Evolutionary conservation across 92 coral and sea anemone species (phyloP), one percentile per base, ranked within the genome.

Genomic region (Ricordea florida): DNA sequence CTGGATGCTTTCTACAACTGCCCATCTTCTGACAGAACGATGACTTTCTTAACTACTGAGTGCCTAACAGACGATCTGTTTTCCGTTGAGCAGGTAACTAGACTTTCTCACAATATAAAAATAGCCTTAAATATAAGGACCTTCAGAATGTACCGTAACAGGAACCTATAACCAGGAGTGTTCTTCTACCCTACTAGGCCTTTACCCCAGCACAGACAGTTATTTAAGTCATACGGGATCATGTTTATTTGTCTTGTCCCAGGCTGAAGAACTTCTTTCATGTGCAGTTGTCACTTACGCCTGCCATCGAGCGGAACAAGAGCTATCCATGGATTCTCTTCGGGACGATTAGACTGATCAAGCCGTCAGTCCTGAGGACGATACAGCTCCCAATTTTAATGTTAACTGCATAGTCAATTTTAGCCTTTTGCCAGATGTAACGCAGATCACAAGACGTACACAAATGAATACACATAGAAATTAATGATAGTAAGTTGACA

Each of bases 201-300:
- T n/a, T n/a, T n/a, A n/a, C n/a, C n/a, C n/a, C n/a, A n/a, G n/a
- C n/a, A 27, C 18, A 37, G 20, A 28, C 8, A 27, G 2, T 6
- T 22, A 1, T 5, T 55, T 8, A 61, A 10, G 2, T 61, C n/a
- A n/a, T n/a, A n/a, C n/a, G n/a, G n/a, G n/a, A n/a, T 24, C 7
- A 3, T 9, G 20, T 36, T 23, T 16, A 8, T 2, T 37, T 29
- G 5, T 30, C 37, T 46, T 50, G 20, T 32, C 18, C 3, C 17
- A 70, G 77, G 64, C 53, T 0, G 65, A 11, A 22, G 77, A 70
- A 20, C 14, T 30, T 41, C 53, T 70, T n/a, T 53, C 77, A 17
- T 29, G 53, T 5, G 65, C 21, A 14, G 53, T 70, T 1, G 77
- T 38, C 7, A 27, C n/a, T 21, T 18, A 28, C 13, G 34, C 65